A percentile compares a stretch with the other conserved stretches of the same genome.
phyloP scores from a whole-genome alignment of 2,888 invertebrate species.

The Lottia scabra region DNA sequence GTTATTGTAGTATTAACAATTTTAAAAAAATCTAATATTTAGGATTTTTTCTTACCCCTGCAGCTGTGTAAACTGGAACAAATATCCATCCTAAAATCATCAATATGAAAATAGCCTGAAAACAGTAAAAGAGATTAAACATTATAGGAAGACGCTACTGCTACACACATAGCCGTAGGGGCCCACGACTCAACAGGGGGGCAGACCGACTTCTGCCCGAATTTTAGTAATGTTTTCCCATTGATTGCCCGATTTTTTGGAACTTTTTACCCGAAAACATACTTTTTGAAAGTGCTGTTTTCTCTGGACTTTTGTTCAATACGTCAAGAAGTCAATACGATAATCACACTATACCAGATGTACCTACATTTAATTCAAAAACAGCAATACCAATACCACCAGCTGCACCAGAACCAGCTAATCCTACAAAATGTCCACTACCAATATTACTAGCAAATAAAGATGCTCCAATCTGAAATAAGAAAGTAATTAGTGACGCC shows the following conservation, averaged over 20 bases:
- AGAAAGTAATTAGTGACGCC: neutral
- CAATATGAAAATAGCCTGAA: conserved; percentile 71
- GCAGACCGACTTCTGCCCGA: no score
- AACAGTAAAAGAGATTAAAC: conserved; percentile 2
- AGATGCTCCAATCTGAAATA: conserved; percentile 55
- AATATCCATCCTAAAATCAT: conserved; percentile 73
- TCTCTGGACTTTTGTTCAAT: no score
- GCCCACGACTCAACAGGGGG: no score
- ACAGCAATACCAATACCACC: conserved; percentile 69
- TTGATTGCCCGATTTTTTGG: no score
- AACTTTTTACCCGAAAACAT: no score
- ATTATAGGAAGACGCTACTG: neutral
- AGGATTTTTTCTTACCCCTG: conserved; percentile 60
- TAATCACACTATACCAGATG: no score
- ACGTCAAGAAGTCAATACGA: no score
- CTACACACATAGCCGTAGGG: neutral
- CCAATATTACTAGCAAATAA: conserved; percentile 71
- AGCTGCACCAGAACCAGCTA: conserved; percentile 70
- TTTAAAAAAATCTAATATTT: no score
- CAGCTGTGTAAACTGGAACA: conserved; percentile 72
- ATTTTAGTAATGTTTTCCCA: no score
- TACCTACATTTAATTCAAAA: conserved; percentile 69
- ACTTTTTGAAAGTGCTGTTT: no score
- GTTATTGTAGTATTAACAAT: no score
- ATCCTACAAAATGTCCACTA: conserved; percentile 71